Evolutionary conservation across 2,113 vertebrate genomes (phyloP).

Genomic region (Myanophis thanlyinensis): DNA sequence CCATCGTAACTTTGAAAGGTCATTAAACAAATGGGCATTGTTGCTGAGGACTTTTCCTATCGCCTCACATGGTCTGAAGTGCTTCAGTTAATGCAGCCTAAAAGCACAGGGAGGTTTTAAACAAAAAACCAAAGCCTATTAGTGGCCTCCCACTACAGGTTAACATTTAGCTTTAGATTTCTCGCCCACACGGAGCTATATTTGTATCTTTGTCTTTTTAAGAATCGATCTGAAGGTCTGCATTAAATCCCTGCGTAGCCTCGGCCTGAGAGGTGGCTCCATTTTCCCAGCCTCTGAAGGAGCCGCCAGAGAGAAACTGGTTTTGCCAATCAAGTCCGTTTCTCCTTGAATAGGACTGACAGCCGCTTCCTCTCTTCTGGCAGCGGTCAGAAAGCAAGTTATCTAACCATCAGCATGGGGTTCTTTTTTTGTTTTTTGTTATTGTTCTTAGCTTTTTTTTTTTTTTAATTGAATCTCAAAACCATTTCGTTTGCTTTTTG

Average conservation of each 20-base stretch:
- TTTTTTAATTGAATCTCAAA: not conserved
- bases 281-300: not conserved
- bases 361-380: not conserved
- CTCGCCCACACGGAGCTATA: not conserved
- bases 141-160: not conserved
- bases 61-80: not conserved
- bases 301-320: not conserved
- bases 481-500: not conserved
- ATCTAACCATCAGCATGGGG: not conserved
- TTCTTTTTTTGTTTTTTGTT: too few species aligned
- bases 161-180: not conserved
- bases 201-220: not conserved
- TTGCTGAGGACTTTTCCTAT: not conserved
- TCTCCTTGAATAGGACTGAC: not conserved
- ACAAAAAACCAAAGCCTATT: not conserved
- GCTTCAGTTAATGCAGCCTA: not conserved
- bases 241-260: not conserved
- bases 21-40: too few species aligned
- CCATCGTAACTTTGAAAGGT: not conserved
- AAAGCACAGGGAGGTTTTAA: not conserved
- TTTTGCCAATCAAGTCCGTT: not conserved
- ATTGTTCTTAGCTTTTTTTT: too few species aligned
- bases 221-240: not conserved
- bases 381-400: not conserved
- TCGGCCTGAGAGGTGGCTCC: not conserved